These are phyloP conservation scores for Metaphire vulgaris DNA, from an alignment of 1,140 invertebrate genomes.

Conservation along the genomic window DNA sequence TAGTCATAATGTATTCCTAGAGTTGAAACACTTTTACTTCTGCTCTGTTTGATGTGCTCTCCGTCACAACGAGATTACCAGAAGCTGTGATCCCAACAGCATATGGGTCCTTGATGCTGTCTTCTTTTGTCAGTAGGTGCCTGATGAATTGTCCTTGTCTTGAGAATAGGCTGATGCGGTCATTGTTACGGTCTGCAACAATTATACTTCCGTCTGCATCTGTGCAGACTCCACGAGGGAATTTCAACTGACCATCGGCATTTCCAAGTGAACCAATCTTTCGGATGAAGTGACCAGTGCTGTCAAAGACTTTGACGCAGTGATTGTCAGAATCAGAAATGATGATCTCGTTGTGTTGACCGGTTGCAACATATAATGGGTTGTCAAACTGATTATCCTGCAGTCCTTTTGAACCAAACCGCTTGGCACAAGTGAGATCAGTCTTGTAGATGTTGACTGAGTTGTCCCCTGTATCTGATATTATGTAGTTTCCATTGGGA, in stretches of 20 bases:
- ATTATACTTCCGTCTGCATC: constrained; percentile 72
- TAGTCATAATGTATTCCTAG: too few relatives aligned
- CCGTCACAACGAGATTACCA: constrained; percentile 28
- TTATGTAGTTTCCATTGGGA: constrained; percentile 28
- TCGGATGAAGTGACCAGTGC: constrained; percentile 37
- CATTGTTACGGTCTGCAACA: constrained; percentile 83
- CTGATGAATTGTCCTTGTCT: constrained; percentile 33
- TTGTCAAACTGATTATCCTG: constrained; percentile 23
- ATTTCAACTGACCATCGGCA: constrained; percentile 67
- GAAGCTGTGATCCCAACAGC: constrained; percentile 15
- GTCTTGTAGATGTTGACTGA: constrained; percentile 22
- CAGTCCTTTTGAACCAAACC: constrained; percentile 15
- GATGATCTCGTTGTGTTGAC: constrained; percentile 34
- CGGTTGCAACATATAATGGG: constrained; percentile 27
- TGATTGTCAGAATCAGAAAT: constrained; percentile 43
- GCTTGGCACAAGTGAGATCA: constrained; percentile 7
- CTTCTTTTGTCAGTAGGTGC: constrained; percentile 35
- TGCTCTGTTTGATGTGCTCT: constrained; percentile 6
- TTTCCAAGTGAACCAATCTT: constrained; percentile 68
- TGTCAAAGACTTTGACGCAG: constrained; percentile 38
- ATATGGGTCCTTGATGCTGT: constrained; percentile 27
- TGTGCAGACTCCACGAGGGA: constrained; percentile 83
- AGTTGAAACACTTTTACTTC: not conserved
- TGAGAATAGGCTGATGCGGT: constrained; percentile 55
- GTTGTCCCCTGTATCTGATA: constrained; percentile 24